Percentiles rank a stretch among this genome's conserved stretches.
These are phyloP conservation scores for Sus scrofa DNA, from an alignment of 2,113 vertebrate species.

Conservation along the genomic window T2T-Sscrofa CM000812.6:113606001-113606500, in stretches of 20 bases:
- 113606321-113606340: slow-evolving; percentile 52
- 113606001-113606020: not conserved
- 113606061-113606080: not conserved
- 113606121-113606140: not conserved
- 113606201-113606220: slow-evolving; percentile 20
- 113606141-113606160: slow-evolving; percentile 59
- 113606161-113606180: not conserved
- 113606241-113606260: slow-evolving; percentile 78
- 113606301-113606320: slow-evolving; percentile 74
- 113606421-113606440: not conserved
- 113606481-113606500: not conserved
- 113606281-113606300: slow-evolving; percentile 77
- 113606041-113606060: slow-evolving; percentile 37
- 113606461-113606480: not conserved
- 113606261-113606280: slow-evolving; percentile 76
- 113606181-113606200: not conserved
- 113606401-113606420: slow-evolving; percentile 57
- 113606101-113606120: not conserved
- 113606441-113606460: not conserved
- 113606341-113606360: slow-evolving; percentile 50
- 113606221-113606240: slow-evolving; percentile 54
- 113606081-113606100: not conserved
- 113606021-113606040: slow-evolving; percentile 8
- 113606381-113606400: slow-evolving; percentile 30
- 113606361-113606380: slow-evolving; percentile 38